These are phyloP conservation scores for Osmerus mordax DNA, from an alignment of 2,113 vertebrate species.

Conservation along the genomic window DNA sequence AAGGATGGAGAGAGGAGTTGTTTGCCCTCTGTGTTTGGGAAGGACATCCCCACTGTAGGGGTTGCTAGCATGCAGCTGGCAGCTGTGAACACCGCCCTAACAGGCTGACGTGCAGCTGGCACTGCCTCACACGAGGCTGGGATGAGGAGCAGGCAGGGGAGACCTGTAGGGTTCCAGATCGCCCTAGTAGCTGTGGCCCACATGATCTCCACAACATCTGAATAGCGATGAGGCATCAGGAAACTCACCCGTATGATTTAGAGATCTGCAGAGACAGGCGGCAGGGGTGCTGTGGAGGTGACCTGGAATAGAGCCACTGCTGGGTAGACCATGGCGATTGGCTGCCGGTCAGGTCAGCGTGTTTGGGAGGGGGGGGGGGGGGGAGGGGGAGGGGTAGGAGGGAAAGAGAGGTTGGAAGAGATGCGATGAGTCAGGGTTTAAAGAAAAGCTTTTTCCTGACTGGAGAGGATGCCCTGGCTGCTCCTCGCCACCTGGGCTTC, in stretches of 20 bases:
- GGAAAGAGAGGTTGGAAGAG: not conserved
- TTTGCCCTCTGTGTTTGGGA: not conserved
- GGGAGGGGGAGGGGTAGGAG: not conserved
- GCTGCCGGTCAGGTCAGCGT: too few species aligned
- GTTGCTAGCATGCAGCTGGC: not conserved
- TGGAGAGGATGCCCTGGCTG: not conserved
- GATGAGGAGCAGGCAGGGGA: not conserved
- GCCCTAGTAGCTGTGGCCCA: too few species aligned
- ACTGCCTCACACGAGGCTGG: not conserved
- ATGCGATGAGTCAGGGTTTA: not conserved
- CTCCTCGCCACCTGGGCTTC: not conserved
- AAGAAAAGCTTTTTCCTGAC: not conserved
- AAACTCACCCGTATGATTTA: too few species aligned
- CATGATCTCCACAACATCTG: too few species aligned
- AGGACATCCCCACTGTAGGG: not conserved
- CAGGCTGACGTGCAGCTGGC: not conserved
- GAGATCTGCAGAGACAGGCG: too few species aligned
- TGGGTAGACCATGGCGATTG: too few species aligned
- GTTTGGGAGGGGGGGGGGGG: not conserved
- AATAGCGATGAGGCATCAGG: too few species aligned
- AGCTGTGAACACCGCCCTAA: not conserved
- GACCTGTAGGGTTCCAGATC: too few species aligned
- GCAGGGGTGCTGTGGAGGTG: too few species aligned
- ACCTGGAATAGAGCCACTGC: too few species aligned
- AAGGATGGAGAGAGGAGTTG: not conserved